Evolutionary conservation across 1,140 invertebrate genomes (phyloP).

Genomic region (Arion vulgaris): DNA sequence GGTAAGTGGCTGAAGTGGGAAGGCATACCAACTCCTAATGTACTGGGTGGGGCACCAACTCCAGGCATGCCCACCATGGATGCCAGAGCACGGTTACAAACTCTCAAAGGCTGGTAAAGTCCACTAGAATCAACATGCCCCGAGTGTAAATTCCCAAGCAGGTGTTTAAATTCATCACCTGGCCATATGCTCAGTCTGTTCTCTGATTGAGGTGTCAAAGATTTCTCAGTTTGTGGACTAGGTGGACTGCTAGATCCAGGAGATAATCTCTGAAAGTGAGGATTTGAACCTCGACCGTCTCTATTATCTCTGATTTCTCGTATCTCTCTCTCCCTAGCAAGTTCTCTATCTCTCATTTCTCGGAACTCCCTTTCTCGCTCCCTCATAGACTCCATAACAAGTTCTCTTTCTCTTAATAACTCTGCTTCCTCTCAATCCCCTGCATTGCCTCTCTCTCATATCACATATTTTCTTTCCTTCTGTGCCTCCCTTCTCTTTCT

Average conservation of each 20-base stretch:
- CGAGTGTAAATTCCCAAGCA: conserved; percentile 30
- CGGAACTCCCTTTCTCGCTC: conserved; percentile 16
- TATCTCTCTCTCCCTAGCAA: conserved; percentile 24
- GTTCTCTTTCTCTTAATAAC: conserved; percentile 20
- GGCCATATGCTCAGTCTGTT: conserved; percentile 43
- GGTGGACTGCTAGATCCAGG: conserved; percentile 18
- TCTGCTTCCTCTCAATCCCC: conserved; percentile 12
- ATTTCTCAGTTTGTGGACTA: conserved; percentile 38
- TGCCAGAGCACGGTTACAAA: conserved; percentile 47
- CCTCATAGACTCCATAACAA: conserved; percentile 2
- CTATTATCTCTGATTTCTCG: conserved; percentile 21
- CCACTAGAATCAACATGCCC: conserved; percentile 26
- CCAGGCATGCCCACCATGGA: conserved; percentile 31
- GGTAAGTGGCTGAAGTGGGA: conserved; percentile 40
- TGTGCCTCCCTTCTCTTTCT: background rate
- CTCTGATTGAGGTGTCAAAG: conserved; percentile 41
- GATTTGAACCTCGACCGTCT: conserved; percentile 24
- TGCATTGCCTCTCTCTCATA: background rate
- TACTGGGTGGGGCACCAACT: conserved; percentile 9
- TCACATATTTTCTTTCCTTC: background rate
- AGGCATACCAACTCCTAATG: conserved; percentile 21
- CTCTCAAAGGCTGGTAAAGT: conserved; percentile 48
- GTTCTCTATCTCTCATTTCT: conserved; percentile 29
- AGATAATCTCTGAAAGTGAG: conserved; percentile 10
- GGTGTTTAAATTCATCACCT: conserved; percentile 49